Evolutionary conservation across 2,113 vertebrate genomes (phyloP).

Genomic region (Psittacula cyanocephala): DNA sequence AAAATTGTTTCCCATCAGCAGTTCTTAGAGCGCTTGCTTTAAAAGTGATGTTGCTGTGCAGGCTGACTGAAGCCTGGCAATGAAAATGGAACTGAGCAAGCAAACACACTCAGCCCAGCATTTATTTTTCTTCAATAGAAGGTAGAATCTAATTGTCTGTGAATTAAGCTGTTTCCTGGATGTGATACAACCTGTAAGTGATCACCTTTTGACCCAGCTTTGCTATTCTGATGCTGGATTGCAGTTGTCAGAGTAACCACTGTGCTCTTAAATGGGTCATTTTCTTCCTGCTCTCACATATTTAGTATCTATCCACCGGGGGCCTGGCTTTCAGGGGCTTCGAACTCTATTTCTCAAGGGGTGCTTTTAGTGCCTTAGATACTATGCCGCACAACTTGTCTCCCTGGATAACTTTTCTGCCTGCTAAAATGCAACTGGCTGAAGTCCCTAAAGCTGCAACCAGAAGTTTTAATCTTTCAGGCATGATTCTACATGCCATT

Average conservation of each 20-base stretch:
- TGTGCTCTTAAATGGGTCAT: neutral
- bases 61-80: neutral
- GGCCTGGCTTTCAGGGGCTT: neutral
- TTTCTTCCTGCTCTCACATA: neutral
- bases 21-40: neutral
- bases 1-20: neutral
- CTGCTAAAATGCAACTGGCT: neutral
- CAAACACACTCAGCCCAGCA: neutral
- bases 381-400: neutral
- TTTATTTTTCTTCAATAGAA: neutral
- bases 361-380: neutral
- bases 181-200: neutral
- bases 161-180: neutral
- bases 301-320: neutral
- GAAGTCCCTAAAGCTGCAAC: conserved; percentile 5
- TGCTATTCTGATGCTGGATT: neutral
- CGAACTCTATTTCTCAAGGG: neutral
- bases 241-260: neutral
- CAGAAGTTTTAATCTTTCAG: conserved; percentile 30
- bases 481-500: conserved; percentile 49
- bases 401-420: neutral
- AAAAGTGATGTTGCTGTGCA: neutral
- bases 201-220: neutral
- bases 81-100: neutral
- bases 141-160: neutral